Evolutionary conservation across 2,113 vertebrate species (phyloP).

Genomic region (Toxostoma redivivum): DNA sequence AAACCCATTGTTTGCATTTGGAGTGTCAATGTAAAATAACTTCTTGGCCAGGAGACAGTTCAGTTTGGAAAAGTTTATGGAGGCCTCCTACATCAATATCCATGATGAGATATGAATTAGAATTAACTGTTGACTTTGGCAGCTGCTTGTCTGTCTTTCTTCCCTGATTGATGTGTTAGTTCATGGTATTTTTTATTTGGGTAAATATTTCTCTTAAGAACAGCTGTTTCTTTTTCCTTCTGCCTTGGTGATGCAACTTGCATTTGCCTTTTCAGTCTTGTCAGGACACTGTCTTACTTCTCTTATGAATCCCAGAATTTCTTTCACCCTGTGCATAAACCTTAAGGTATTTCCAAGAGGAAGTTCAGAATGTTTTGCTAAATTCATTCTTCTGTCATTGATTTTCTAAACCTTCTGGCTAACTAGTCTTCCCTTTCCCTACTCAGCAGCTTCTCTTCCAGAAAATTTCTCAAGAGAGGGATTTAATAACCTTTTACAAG

Average conservation of each 20-base stretch:
- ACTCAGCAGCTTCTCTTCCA: background rate
- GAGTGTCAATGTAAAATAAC: background rate
- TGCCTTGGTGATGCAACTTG: background rate
- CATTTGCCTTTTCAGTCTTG: background rate
- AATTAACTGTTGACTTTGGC: background rate
- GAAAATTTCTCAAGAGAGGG: background rate
- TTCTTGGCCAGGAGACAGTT: background rate
- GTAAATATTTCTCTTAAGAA: background rate
- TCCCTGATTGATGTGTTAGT: background rate
- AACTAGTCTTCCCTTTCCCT: background rate
- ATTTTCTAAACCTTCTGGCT: background rate
- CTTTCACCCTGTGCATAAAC: background rate
- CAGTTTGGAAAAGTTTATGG: background rate
- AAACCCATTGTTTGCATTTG: background rate
- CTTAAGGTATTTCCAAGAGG: background rate
- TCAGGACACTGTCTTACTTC: background rate
- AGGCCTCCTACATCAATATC: background rate
- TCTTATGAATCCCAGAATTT: background rate
- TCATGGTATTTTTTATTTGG: background rate
- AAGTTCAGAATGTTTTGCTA: background rate
- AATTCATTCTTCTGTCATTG: background rate
- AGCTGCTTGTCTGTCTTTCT: background rate
- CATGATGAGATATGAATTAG: background rate
- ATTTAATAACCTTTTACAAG: background rate
- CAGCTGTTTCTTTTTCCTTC: background rate